phyloP scores from a whole-genome alignment of 2,113 vertebrate species.

The Erythrocercus mccallii region DNA sequence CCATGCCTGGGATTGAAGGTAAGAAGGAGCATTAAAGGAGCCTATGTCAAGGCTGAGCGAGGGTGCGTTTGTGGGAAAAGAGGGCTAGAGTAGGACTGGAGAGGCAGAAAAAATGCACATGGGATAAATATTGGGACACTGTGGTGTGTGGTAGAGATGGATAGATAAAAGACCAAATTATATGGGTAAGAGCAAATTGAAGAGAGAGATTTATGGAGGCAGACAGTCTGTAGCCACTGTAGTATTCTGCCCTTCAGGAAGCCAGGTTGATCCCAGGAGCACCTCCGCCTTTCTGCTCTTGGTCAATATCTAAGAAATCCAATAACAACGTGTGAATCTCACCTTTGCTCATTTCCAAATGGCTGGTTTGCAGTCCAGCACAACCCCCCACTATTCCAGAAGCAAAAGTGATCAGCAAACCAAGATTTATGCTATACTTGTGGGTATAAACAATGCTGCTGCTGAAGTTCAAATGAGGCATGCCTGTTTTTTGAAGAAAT shows the following conservation, averaged over 20 bases:
- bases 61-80: rapidly evolving
- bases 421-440: not conserved
- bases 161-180: not conserved
- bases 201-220: not conserved
- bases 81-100: not conserved
- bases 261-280: not conserved
- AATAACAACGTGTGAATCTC: constrained; percentile 1
- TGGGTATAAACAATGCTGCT: not conserved
- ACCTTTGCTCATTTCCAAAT: not conserved
- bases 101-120: not conserved
- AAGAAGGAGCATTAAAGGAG: not conserved
- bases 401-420: not conserved
- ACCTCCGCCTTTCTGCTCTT: not conserved
- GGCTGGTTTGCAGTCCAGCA: not conserved
- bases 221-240: not conserved
- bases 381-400: not conserved
- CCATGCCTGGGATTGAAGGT: not conserved
- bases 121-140: not conserved
- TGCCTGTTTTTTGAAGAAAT: not conserved
- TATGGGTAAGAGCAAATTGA: not conserved
- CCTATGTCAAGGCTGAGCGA: not conserved
- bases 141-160: not conserved
- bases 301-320: not conserved
- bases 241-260: not conserved
- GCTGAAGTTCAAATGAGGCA: not conserved